Evolutionary conservation across 2,888 invertebrate genomes (phyloP), one percentile per base, ranked within the genome.

Genomic region (Lucinisca nassula): DNA sequence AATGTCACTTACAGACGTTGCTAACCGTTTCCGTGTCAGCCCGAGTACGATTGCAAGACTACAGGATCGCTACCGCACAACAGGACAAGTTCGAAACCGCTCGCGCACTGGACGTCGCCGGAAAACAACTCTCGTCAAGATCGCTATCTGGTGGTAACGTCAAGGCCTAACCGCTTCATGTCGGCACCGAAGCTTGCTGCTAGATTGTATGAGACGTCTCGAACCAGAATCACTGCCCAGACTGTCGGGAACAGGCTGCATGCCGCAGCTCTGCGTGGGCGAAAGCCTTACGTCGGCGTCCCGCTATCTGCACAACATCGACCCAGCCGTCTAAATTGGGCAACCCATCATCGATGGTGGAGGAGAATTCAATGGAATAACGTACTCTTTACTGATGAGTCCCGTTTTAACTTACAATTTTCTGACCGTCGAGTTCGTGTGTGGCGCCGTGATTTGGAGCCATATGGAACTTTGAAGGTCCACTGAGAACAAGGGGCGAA

Each of bases 391-490:
- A 80, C 75, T 8, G 80, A 84, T 32, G 76, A 84, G 37, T 84
- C 84, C n/a, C 35, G 67, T 17, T 84, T 84, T 80, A 84, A 75
- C 35, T n/a, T 84, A 0, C 61, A 75, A 24, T 40, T 40, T 24
- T 55, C 75, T 32, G 80, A 84, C 61, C 67, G 84, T 17, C 58
- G 75, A 27, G 37, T 80, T 45, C 76, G 84, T 49, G 80, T 79
- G 24, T 84, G 74, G 83, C 58, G 38, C 74, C 70, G 24, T 17
- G 45, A 37, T n/a, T n/a, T n/a, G n/a, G n/a, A n/a, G n/a, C n/a
- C n/a, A n/a, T n/a, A n/a, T n/a, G n/a, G n/a, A n/a, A n/a, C n/a
- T n/a, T n/a, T n/a, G n/a, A n/a, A n/a, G n/a, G n/a, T n/a, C n/a
- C n/a, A n/a, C n/a, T n/a, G n/a, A n/a, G n/a, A n/a, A n/a, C n/a